Conservation (phyloP, 2,113 vertebrate genomes). For the Perca fluviatilis region DNA sequence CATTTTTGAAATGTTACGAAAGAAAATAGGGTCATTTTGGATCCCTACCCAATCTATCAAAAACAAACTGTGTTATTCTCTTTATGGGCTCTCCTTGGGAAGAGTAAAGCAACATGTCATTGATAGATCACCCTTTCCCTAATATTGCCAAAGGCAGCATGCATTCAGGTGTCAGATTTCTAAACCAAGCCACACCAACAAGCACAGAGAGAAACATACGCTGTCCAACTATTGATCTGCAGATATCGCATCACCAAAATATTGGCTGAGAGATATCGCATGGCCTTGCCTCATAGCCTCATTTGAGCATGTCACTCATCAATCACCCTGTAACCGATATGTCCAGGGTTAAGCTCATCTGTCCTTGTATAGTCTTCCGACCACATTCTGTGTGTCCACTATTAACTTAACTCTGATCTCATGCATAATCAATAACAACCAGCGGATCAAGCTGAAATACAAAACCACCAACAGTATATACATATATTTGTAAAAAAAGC, state of each 20-base stretch:
- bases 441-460: slow-evolving; percentile 27
- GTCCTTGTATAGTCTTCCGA: slow-evolving; percentile 49
- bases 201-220: slow-evolving; percentile 42
- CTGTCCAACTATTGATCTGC: slow-evolving; percentile 67
- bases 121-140: slow-evolving; percentile 44
- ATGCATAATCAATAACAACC: slow-evolving; percentile 41
- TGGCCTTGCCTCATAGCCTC: slow-evolving; percentile 60
- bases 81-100: not conserved
- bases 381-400: slow-evolving; percentile 57
- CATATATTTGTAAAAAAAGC: slow-evolving; percentile 38
- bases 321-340: slow-evolving; percentile 63
- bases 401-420: slow-evolving; percentile 43
- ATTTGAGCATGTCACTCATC: slow-evolving; percentile 50
- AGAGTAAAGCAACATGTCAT: slow-evolving; percentile 47
- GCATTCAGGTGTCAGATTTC: slow-evolving; percentile 54
- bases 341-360: slow-evolving; percentile 49
- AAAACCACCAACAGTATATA: slow-evolving; percentile 54
- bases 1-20: not conserved
- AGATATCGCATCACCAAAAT: slow-evolving; percentile 66
- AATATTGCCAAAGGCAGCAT: slow-evolving; percentile 46
- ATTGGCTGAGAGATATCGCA: slow-evolving; percentile 67
- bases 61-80: slow-evolving; percentile 4
- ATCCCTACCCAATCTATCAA: not conserved
- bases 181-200: slow-evolving; percentile 41
- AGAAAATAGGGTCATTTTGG: not conserved